phyloP scores from a whole-genome alignment of 2,888 invertebrate species.

The Amblyjoppa proteus region DNA sequence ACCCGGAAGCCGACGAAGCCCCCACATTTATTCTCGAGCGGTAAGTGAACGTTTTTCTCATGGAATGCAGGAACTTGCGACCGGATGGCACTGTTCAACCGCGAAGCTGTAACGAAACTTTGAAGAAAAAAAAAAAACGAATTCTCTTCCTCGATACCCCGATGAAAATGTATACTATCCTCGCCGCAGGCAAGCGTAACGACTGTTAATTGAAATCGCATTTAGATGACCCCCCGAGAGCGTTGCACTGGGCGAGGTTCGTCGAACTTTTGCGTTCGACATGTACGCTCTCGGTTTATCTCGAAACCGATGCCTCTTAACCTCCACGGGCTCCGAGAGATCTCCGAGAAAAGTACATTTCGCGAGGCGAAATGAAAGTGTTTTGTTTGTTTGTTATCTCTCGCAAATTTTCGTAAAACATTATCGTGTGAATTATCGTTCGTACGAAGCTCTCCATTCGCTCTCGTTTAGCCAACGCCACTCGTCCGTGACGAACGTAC shows the following conservation, averaged over 20 bases:
- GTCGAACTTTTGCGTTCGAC: constrained; percentile 10
- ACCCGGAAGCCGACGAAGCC: neutral
- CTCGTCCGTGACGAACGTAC: constrained; percentile 1
- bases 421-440: neutral
- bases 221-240: neutral
- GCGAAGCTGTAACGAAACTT: constrained; percentile 1
- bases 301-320: constrained; percentile 3
- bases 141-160: too few relatives aligned
- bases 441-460: neutral
- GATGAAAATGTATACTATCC: too few relatives aligned
- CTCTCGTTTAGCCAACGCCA: neutral
- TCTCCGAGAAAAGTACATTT: constrained; percentile 3
- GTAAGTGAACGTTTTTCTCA: neutral
- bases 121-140: constrained; percentile 22
- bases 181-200: neutral
- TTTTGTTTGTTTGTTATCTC: neutral
- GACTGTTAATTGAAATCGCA: constrained; percentile 12
- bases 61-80: neutral
- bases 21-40: neutral
- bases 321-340: neutral
- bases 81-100: constrained; percentile 18
- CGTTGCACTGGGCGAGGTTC: constrained; percentile 14
- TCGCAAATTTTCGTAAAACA: neutral
- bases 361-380: neutral
- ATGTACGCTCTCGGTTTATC: neutral